These are phyloP conservation scores for Epinephelus awoara DNA, from an alignment of 2,797 vertebrate species.

Conservation along the genomic window DNA sequence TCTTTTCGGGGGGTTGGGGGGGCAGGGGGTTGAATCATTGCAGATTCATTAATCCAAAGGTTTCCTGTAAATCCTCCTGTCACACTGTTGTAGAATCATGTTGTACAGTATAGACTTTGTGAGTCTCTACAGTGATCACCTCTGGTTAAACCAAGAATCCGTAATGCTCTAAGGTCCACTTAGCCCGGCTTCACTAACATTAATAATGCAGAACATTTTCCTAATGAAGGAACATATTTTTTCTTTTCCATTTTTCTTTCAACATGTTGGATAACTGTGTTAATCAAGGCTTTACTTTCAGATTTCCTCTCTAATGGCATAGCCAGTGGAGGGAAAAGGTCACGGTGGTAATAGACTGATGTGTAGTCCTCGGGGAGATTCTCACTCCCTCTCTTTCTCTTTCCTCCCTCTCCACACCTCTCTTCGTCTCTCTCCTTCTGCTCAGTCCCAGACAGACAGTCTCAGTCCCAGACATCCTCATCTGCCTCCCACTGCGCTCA, in stretches of 20 bases:
- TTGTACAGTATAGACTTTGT: slow-evolving; percentile 62
- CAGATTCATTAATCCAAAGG: slow-evolving; percentile 46
- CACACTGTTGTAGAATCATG: slow-evolving; percentile 48
- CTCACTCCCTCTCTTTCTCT: slow-evolving; percentile 54
- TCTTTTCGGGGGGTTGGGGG: neutral
- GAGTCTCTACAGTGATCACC: slow-evolving; percentile 76
- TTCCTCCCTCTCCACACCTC: slow-evolving; percentile 38
- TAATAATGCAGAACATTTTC: slow-evolving; percentile 87
- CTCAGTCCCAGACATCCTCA: slow-evolving; percentile 84
- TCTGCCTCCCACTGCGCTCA: slow-evolving; percentile 92
- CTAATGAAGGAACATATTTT: slow-evolving; percentile 87
- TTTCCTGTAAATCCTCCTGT: slow-evolving; percentile 61
- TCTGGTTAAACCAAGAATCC: slow-evolving; percentile 79
- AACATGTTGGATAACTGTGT: slow-evolving; percentile 84
- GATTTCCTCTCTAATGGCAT: slow-evolving; percentile 89
- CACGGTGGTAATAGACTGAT: slow-evolving; percentile 97
- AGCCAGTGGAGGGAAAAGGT: slow-evolving; percentile 92
- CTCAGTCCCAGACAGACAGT: slow-evolving; percentile 65
- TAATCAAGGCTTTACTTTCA: slow-evolving; percentile 86
- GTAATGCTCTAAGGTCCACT: slow-evolving; percentile 81
- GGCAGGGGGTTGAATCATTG: slow-evolving; percentile 25
- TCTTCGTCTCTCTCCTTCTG: slow-evolving; percentile 22
- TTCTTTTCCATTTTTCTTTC: slow-evolving; percentile 83
- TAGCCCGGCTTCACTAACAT: slow-evolving; percentile 78
- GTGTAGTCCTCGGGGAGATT: slow-evolving; percentile 93